These are phyloP conservation scores for Triplophysa yarkandensis DNA, from an alignment of 2,797 vertebrate genomes.

Conservation along the genomic window DNA sequence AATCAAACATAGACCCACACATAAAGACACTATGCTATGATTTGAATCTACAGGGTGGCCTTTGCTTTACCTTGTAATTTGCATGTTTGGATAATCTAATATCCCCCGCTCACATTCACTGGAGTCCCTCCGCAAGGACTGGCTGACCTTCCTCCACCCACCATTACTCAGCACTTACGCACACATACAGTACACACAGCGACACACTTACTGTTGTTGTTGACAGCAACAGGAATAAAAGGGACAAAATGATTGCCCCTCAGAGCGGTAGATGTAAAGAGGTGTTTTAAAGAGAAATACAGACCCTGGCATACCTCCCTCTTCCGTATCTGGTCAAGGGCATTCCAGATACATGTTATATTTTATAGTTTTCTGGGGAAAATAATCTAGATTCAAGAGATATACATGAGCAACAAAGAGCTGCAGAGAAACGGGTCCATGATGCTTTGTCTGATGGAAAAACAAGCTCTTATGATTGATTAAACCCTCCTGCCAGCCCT, in stretches of 20 bases:
- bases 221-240: constrained; percentile 37
- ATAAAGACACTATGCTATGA: constrained; percentile 4
- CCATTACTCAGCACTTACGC: constrained; percentile 38
- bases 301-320: constrained; percentile 10
- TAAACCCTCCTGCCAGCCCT: constrained; percentile 24
- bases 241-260: constrained; percentile 50
- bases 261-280: constrained; percentile 45
- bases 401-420: not conserved
- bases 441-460: constrained; percentile 4
- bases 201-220: constrained; percentile 40
- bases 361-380: not conserved
- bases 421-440: not conserved
- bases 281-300: not conserved
- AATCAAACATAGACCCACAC: not conserved
- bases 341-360: constrained; percentile 7
- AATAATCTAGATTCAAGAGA: not conserved
- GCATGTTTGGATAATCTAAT: constrained; percentile 44
- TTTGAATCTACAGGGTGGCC: constrained; percentile 29
- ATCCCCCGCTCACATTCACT: constrained; percentile 34
- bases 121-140: constrained; percentile 54
- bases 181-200: constrained; percentile 2
- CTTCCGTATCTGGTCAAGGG: constrained; percentile 22
- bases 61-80: constrained; percentile 44
- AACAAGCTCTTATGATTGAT: constrained; percentile 30
- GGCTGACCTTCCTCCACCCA: constrained; percentile 51